phyloP scores from a whole-genome alignment of 1,140 invertebrate species.

The Drosophila chauvacae region DNA sequence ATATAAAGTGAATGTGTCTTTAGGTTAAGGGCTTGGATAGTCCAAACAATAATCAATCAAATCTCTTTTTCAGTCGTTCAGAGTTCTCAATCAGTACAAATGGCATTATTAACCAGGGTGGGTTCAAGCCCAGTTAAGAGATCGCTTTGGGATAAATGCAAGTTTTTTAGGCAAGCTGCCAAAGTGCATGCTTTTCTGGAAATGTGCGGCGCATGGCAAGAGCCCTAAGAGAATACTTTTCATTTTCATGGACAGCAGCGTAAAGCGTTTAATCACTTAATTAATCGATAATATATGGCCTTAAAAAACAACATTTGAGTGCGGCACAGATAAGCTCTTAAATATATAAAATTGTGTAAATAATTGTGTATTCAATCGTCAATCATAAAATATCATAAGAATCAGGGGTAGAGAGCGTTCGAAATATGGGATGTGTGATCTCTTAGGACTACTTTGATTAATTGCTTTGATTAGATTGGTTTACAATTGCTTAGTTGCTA shows the following conservation, averaged over 20 bases:
- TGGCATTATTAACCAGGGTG: conserved; percentile 45
- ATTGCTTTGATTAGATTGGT: conserved; percentile 75
- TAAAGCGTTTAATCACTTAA: conserved; percentile 26
- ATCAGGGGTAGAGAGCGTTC: neutral
- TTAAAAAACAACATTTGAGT: conserved; percentile 33
- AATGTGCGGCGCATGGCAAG: conserved; percentile 13
- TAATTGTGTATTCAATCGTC: conserved; percentile 5
- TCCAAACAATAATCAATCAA: conserved; percentile 35
- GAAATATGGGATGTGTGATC: conserved; percentile 1
- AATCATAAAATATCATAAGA: conserved; percentile 13
- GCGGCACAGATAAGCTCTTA: conserved; percentile 14
- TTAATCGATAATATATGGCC: conserved; percentile 15
- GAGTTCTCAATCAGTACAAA: conserved; percentile 31
- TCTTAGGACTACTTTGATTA: conserved; percentile 73
- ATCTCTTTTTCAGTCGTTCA: conserved; percentile 55
- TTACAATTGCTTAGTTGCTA: conserved; percentile 60
- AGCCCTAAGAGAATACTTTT: conserved; percentile 21
- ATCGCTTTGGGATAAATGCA: conserved; percentile 34
- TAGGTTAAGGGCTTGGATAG: conserved; percentile 17
- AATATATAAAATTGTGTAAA: conserved; percentile 32
- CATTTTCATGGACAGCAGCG: conserved; percentile 28
- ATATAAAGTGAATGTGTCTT: conserved; percentile 48
- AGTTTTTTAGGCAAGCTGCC: no score
- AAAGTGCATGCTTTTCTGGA: conserved; percentile 3
- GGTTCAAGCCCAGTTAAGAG: conserved; percentile 32